Evolutionary conservation across 2,888 invertebrate genomes (phyloP).

Genomic region (Orthosia incerta): DNA sequence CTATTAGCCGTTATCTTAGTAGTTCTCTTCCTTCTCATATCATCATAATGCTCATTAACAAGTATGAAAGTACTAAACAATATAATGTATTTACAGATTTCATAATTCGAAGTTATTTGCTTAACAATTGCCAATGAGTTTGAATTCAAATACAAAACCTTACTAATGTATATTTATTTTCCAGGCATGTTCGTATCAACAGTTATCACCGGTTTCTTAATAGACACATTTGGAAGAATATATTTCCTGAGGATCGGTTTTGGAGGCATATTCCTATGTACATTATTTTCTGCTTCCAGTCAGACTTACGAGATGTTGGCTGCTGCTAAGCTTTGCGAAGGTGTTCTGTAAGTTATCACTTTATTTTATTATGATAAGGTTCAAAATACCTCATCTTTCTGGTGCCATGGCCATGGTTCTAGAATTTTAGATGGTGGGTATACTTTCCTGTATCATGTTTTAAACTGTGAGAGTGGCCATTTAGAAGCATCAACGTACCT

Average conservation of each 20-base stretch:
- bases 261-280: conserved; percentile 76
- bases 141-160: too few relatives aligned
- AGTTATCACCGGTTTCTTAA: conserved; percentile 79
- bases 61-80: too few relatives aligned
- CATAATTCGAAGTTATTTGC: too few relatives aligned
- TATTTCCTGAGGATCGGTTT: conserved; percentile 76
- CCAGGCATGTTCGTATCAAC: conserved; percentile 80
- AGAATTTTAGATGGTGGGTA: not conserved
- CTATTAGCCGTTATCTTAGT: too few relatives aligned
- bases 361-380: not conserved
- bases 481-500: conserved; percentile 41
- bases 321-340: conserved; percentile 78
- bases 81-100: too few relatives aligned
- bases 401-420: too few relatives aligned
- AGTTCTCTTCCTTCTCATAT: too few relatives aligned
- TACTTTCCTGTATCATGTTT: not conserved
- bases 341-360: conserved; percentile 77
- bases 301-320: conserved; percentile 78
- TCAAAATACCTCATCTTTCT: not conserved
- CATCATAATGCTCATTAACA: too few relatives aligned
- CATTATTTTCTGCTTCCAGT: conserved; percentile 76
- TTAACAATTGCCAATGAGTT: too few relatives aligned
- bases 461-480: too few relatives aligned
- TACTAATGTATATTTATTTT: conserved; percentile 44
- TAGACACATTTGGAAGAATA: conserved; percentile 82